These are phyloP conservation scores for Hipposideros armiger DNA, from an alignment of 2,113 vertebrate genomes.

Conservation along the genomic window DNA sequence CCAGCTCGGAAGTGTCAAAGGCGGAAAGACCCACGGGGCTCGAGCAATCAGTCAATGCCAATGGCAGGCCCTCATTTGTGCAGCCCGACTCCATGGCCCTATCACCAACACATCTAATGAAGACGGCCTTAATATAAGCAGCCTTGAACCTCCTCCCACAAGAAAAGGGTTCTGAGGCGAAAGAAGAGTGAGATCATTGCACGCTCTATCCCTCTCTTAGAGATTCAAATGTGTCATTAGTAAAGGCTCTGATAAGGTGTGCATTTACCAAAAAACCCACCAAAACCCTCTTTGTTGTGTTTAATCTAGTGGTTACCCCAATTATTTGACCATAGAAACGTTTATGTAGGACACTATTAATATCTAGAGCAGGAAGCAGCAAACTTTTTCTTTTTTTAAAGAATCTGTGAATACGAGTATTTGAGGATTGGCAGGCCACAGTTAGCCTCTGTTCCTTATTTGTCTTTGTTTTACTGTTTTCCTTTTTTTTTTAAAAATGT, in stretches of 20 bases:
- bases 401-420: neutral
- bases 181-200: neutral
- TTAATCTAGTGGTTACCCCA: neutral
- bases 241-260: slow-evolving; percentile 16
- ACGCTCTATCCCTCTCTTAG: neutral
- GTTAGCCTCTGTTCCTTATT: neutral
- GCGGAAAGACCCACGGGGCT: neutral
- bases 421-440: neutral
- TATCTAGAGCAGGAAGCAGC: neutral
- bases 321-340: neutral
- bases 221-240: neutral
- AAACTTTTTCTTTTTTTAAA: neutral
- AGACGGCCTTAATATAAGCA: neutral
- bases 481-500: neutral
- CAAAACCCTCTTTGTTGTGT: neutral
- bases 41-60: neutral
- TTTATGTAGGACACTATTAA: neutral
- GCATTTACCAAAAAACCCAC: neutral
- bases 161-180: neutral
- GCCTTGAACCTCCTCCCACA: neutral
- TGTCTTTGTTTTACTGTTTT: neutral
- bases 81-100: neutral
- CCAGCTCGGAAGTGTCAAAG: neutral
- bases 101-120: neutral
- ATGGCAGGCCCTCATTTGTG: neutral